Base-by-base conservation (phyloP, 2,797 vertebrate genomes). In the Myotis pilosus region DNA sequence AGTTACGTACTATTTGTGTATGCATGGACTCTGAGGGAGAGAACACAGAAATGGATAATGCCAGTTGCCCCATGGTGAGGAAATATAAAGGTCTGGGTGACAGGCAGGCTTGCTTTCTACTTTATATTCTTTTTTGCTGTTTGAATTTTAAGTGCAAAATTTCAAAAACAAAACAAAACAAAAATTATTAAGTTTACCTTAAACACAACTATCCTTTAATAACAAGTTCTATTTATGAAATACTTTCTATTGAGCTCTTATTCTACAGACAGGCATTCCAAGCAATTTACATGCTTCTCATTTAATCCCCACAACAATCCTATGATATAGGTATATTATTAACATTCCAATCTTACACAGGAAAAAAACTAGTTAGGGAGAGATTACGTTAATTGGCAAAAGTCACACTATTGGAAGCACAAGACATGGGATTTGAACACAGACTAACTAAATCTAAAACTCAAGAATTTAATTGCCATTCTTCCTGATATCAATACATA, bases 21-120 rank as follows among this genome's bases (percentile, higher is more conserved):
- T 36, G 76, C 23, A 25, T 33, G 36, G 53, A 36, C 38, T 90
- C 53, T 79, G 8, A 79, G n/a, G 38, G 87, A 92, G 17, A 55
- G 49, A 74, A 64, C n/a, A n/a, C 6, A 87, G 87, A 89, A 90
- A 87, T 0, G 79, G n/a, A 10, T 64, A 57, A 79, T 13, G 80
- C 3, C 47, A 71, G 53, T 55, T 92, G 75, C 5, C 47, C 33
- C 19, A 12, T 36, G 25, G 15, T 69, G 9, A 49, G 38, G 72
- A 90, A 92, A 60, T 82, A 66, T 5, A 1, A n/a, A 89, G 28
- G 51, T 62, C 9, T 94, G 68, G 53, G 57, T 62, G 47, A 68
- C 17, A 86, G 60, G 88, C 11, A 96, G 72, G 36, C 16, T 93
- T 84, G 80, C 22, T 83, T 93, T 88, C 57, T 74, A 80, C 6